A percentile compares a stretch with the other conserved stretches of the same genome.
Conservation (phyloP, 2,797 vertebrate species). For the Rallus crepitans region DNA sequence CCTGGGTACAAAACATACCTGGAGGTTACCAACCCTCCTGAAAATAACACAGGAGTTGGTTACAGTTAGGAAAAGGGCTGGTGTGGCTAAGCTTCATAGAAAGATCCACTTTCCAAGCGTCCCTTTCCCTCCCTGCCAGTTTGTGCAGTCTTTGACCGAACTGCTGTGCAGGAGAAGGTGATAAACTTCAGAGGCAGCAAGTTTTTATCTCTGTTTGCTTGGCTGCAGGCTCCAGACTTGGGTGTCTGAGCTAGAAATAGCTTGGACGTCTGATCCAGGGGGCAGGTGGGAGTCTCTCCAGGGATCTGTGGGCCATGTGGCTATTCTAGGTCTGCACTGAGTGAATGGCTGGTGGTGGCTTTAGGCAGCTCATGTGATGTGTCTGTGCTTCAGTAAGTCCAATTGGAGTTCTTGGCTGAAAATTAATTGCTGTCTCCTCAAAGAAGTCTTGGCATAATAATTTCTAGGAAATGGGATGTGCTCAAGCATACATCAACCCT, state of each 20-base stretch:
- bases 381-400: background rate
- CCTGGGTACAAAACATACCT: background rate
- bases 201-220: background rate
- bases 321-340: background rate
- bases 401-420: slow-evolving; percentile 55
- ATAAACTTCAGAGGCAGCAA: background rate
- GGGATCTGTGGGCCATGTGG: background rate
- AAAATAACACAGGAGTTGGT: background rate
- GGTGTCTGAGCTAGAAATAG: slow-evolving; percentile 35
- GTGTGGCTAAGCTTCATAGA: background rate
- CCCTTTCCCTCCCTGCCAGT: background rate
- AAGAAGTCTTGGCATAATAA: slow-evolving; percentile 29
- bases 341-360: background rate
- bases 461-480: slow-evolving; percentile 38
- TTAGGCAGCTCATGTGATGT: background rate
- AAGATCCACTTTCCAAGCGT: background rate
- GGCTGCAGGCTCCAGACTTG: background rate
- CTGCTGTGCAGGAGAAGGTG: background rate
- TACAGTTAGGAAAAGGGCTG: background rate
- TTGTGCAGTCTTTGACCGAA: background rate
- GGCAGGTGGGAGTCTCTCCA: slow-evolving; percentile 7
- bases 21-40: background rate
- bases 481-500: background rate
- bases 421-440: slow-evolving; percentile 46
- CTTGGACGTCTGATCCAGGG: background rate